phyloP scores from a whole-genome alignment of 1,140 invertebrate species.

The Hormaphis cornu region DNA sequence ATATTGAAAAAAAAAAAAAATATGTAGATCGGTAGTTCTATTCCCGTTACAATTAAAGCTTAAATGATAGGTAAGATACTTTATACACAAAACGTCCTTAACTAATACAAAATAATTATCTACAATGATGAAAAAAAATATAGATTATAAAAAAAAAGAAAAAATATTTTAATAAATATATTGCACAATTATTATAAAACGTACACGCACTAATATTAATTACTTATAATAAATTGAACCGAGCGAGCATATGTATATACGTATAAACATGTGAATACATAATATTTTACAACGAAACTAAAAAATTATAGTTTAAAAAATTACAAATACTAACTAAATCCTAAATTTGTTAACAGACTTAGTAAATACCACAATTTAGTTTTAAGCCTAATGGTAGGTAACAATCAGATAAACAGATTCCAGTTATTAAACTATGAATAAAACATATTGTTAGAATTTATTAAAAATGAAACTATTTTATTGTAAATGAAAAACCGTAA shows the following conservation, averaged over 20 bases:
- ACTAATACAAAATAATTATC: slow-evolving; percentile 20
- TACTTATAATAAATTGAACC: slow-evolving; percentile 10
- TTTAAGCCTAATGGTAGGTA: slow-evolving; percentile 29
- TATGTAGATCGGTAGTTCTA: neutral
- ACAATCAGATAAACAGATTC: neutral
- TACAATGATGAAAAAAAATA: neutral
- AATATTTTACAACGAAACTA: neutral
- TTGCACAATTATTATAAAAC: slow-evolving; percentile 32
- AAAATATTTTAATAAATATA: slow-evolving; percentile 19
- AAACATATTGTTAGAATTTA: too few species aligned
- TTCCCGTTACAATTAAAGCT: neutral
- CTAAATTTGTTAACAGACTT: slow-evolving; percentile 25
- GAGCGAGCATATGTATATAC: neutral
- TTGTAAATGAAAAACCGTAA: too few species aligned
- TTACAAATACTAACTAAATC: slow-evolving; percentile 8
- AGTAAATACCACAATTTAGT: slow-evolving; percentile 11
- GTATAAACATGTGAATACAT: neutral
- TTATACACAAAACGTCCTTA: slow-evolving; percentile 11
- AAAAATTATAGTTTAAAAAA: neutral
- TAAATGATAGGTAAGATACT: slow-evolving; percentile 1
- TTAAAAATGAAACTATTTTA: too few species aligned
- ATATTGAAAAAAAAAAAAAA: slow-evolving; percentile 1
- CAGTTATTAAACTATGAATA: neutral
- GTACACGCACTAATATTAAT: slow-evolving; percentile 25
- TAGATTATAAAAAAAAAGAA: slow-evolving; percentile 1